Percentiles rank a stretch among this genome's conserved stretches.
These are phyloP conservation scores for Leptinotarsa peninsularis DNA, from an alignment of 2,888 invertebrate genomes.

Conservation along the genomic window DNA sequence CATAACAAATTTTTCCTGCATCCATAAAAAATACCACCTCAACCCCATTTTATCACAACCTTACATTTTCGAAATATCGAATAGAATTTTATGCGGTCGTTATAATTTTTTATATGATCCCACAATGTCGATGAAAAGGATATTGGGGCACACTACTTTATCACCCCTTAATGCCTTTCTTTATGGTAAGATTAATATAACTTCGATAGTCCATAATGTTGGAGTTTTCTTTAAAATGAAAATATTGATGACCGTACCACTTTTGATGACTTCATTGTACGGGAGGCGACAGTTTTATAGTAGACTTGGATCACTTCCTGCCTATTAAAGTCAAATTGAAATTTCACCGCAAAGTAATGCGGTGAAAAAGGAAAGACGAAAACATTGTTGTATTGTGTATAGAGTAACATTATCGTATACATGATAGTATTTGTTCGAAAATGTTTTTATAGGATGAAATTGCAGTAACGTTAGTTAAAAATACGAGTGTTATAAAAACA, in stretches of 20 bases:
- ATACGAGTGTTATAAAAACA: too few species aligned
- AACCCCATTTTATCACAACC: slow-evolving; percentile 4
- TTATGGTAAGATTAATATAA: slow-evolving; percentile 40
- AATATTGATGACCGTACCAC: slow-evolving; percentile 36
- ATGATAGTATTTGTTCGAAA: too few species aligned
- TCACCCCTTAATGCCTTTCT: slow-evolving; percentile 39
- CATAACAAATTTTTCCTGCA: slow-evolving; percentile 9
- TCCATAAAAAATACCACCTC: slow-evolving; percentile 11
- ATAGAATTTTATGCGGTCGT: slow-evolving; percentile 36
- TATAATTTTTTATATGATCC: slow-evolving; percentile 40
- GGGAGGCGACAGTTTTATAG: slow-evolving; percentile 26
- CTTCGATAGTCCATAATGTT: slow-evolving; percentile 35
- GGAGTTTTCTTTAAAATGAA: slow-evolving; percentile 38
- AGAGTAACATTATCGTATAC: too few species aligned
- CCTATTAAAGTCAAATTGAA: background rate
- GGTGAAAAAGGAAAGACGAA: too few species aligned
- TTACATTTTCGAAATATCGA: slow-evolving; percentile 23
- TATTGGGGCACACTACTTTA: slow-evolving; percentile 37
- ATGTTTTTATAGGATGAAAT: too few species aligned
- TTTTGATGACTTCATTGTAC: slow-evolving; percentile 37
- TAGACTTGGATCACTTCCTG: background rate
- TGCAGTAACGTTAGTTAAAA: too few species aligned
- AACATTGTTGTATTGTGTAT: too few species aligned
- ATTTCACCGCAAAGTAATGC: too few species aligned
- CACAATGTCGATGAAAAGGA: slow-evolving; percentile 33